phyloP scores from a whole-genome alignment of 2,888 invertebrate genomes.

The Laspeyria flexula region DNA sequence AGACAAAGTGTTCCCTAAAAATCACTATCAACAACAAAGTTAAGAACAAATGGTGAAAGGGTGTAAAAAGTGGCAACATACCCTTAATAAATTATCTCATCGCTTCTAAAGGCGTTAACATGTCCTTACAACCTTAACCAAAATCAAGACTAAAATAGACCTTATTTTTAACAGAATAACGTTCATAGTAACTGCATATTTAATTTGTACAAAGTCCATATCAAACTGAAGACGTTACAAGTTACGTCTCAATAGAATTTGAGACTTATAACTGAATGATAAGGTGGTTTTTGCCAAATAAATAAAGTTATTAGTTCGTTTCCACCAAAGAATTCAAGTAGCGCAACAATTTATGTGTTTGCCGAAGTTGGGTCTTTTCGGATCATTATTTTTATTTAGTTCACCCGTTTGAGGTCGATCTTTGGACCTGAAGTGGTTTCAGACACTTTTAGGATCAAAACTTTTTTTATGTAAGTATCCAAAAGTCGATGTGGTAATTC shows the following conservation, averaged over 20 bases:
- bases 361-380: slow-evolving; percentile 67
- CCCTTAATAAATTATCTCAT: slow-evolving; percentile 71
- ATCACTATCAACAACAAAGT: slow-evolving; percentile 46
- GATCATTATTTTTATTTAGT: slow-evolving; percentile 69
- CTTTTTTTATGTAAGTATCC: background rate
- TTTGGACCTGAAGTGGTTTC: slow-evolving; percentile 26
- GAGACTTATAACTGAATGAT: slow-evolving; percentile 33
- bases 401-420: slow-evolving; percentile 37
- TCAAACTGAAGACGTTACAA: slow-evolving; percentile 44
- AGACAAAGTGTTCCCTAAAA: slow-evolving; percentile 30
- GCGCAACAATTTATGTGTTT: slow-evolving; percentile 77
- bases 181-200: slow-evolving; percentile 25
- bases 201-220: slow-evolving; percentile 24
- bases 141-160: slow-evolving; percentile 30
- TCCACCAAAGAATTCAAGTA: slow-evolving; percentile 61
- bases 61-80: slow-evolving; percentile 64
- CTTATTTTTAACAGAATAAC: slow-evolving; percentile 31
- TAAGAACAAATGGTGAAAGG: slow-evolving; percentile 58
- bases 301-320: slow-evolving; percentile 55
- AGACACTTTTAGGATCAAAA: slow-evolving; percentile 3
- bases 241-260: slow-evolving; percentile 17
- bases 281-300: slow-evolving; percentile 39
- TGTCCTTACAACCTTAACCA: slow-evolving; percentile 22
- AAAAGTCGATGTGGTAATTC: too few species aligned
- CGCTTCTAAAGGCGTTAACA: slow-evolving; percentile 61